Percentiles rank a stretch among this genome's conserved stretches.
phyloP scores from a whole-genome alignment of 2,888 invertebrate genomes.

The Zygogramma bicolorata region DNA sequence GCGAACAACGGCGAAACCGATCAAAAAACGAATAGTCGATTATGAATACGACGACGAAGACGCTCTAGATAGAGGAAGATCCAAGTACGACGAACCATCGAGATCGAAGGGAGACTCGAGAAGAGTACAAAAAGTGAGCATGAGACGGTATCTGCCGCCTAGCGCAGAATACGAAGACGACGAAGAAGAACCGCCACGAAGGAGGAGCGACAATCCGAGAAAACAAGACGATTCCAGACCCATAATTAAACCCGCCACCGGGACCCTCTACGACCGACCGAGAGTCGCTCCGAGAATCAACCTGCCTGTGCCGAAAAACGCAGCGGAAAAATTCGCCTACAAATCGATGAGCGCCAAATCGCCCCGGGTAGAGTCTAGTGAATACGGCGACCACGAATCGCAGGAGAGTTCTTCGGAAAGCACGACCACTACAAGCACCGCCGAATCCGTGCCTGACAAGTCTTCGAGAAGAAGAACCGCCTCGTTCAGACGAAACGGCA shows the following conservation, averaged over 20 bases:
- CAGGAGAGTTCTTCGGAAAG: constrained; percentile 46
- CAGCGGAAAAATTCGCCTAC: constrained; percentile 80
- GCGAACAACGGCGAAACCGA: not conserved
- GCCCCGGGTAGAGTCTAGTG: constrained; percentile 37
- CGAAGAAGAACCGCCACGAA: constrained; percentile 37
- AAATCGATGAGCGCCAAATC: constrained; percentile 69
- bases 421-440: constrained; percentile 44
- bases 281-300: constrained; percentile 83
- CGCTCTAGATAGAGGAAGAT: not conserved
- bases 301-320: constrained; percentile 82
- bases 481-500: not conserved
- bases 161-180: constrained; percentile 62
- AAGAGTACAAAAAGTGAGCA: not conserved
- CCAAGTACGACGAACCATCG: constrained; percentile 54
- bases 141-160: not conserved
- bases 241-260: constrained; percentile 74
- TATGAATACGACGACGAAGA: constrained; percentile 29
- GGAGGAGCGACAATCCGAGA: constrained; percentile 46
- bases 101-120: not conserved
- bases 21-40: constrained; percentile 2
- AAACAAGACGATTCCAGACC: constrained; percentile 50
- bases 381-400: constrained; percentile 72
- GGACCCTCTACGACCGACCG: constrained; percentile 80
- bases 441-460: not conserved
- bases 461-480: not conserved